Percentiles rank a stretch among this genome's conserved stretches.
These are phyloP conservation scores for Carduelis carduelis DNA, from an alignment of 2,797 vertebrate genomes.

Conservation along the genomic window DNA sequence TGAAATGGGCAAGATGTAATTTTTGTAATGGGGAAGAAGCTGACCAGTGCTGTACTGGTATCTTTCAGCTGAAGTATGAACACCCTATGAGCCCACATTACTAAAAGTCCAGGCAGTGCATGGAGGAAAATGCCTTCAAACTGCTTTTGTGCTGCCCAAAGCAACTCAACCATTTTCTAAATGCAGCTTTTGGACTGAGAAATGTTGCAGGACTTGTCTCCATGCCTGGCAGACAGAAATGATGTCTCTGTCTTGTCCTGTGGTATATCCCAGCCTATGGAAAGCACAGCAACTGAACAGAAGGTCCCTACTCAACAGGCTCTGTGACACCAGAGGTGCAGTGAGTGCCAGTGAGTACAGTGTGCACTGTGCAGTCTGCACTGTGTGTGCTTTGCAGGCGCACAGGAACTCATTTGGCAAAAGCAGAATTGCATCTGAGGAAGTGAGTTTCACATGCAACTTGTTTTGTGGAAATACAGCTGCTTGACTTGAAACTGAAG, in stretches of 20 bases:
- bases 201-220: background rate
- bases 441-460: background rate
- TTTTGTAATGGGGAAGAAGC: background rate
- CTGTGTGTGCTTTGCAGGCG: background rate
- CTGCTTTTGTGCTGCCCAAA: background rate
- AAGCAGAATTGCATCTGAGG: background rate
- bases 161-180: background rate
- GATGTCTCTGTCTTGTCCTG: background rate
- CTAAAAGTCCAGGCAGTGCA: background rate
- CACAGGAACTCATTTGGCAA: background rate
- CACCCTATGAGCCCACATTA: background rate
- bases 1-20: background rate
- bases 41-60: background rate
- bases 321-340: background rate
- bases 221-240: background rate
- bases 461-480: background rate
- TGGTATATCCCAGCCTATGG: background rate
- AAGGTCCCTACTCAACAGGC: background rate
- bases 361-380: background rate
- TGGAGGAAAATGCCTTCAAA: rapidly evolving
- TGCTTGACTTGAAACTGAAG: background rate
- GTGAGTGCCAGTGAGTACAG: background rate
- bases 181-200: background rate
- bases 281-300: background rate
- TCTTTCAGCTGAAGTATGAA: background rate